phyloP scores from a whole-genome alignment of 2,888 invertebrate genomes.

The Sceliomorpha sp. region DNA sequence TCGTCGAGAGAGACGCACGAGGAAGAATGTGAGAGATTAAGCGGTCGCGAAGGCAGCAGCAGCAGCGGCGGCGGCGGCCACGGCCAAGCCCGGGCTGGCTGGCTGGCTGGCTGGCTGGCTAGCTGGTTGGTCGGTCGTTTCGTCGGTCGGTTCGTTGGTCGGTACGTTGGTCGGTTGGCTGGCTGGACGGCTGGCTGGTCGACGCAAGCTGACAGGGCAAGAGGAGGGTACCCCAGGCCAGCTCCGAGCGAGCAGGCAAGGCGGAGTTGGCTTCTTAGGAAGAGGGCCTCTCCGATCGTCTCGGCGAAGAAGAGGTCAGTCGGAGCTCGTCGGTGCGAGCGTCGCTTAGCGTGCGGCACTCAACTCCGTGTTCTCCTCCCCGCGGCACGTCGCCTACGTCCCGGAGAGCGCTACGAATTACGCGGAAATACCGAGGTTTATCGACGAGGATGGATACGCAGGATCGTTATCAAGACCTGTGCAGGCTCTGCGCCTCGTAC shows the following conservation, averaged over 20 bases:
- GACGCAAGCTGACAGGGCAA: constrained; percentile 6
- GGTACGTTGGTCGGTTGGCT: constrained; percentile 23
- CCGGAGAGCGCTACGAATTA: too few species aligned
- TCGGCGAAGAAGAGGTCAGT: constrained; percentile 64
- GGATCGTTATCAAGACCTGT: constrained; percentile 78
- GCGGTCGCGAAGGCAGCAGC: constrained; percentile 57
- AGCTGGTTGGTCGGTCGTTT: too few species aligned
- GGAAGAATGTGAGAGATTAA: constrained; percentile 12
- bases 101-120: constrained; percentile 25
- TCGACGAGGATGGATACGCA: constrained; percentile 1
- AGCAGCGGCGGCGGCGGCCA: too few species aligned
- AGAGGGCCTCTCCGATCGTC: constrained; percentile 10
- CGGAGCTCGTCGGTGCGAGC: constrained; percentile 40
- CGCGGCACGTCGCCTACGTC: too few species aligned
- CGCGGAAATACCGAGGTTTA: too few species aligned
- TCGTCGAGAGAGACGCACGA: constrained; percentile 10
- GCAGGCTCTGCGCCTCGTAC: constrained; percentile 81
- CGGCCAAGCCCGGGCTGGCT: constrained; percentile 32
- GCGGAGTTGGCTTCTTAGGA: constrained; percentile 20
- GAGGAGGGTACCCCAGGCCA: constrained; percentile 32
- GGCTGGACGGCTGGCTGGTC: constrained; percentile 20
- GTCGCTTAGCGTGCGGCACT: constrained; percentile 58
- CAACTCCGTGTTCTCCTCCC: constrained; percentile 4
- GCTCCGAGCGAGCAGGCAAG: constrained; percentile 18
- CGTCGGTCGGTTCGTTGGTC: too few species aligned